Percentiles rank a stretch among this genome's conserved stretches.
phyloP scores from a whole-genome alignment of 1,140 invertebrate genomes.

The Monomorium pharaonis region DNA sequence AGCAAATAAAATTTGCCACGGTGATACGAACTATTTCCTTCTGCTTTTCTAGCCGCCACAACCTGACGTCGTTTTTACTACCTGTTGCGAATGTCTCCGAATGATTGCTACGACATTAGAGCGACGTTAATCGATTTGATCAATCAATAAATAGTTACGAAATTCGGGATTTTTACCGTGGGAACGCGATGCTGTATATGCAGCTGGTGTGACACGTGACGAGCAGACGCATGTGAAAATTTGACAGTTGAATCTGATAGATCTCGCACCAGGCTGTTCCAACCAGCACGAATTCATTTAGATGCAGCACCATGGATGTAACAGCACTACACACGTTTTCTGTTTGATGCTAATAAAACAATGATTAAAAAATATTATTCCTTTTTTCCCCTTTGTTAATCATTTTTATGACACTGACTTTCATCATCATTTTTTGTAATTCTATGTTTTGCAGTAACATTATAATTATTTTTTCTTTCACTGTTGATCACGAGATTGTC shows the following conservation, averaged over 20 bases:
- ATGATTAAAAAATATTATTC: not conserved
- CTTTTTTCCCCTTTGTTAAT: not conserved
- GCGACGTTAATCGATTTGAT: not conserved
- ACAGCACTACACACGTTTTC: constrained; percentile 87
- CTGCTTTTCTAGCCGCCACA: constrained; percentile 92
- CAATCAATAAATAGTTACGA: not conserved
- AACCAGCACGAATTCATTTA: constrained; percentile 87
- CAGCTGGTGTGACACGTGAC: constrained; percentile 93
- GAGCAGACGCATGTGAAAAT: constrained; percentile 89
- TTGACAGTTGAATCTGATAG: constrained; percentile 90
- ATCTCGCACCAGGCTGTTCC: constrained; percentile 93
- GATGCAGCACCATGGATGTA: constrained; percentile 88
- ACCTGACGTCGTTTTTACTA: constrained; percentile 92
- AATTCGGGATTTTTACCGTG: constrained; percentile 87
- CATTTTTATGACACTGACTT: not conserved
- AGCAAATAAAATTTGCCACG: constrained; percentile 94
- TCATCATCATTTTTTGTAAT: not conserved
- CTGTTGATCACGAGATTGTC: not conserved
- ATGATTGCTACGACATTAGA: constrained; percentile 86
- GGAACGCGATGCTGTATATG: constrained; percentile 94
- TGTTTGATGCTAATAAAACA: constrained; percentile 80
- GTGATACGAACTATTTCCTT: constrained; percentile 93
- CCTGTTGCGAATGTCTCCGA: constrained; percentile 94
- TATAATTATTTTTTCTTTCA: not conserved
- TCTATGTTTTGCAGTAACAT: not conserved